Conservation (phyloP, 2,113 vertebrate genomes). For the Equus quagga region DNA sequence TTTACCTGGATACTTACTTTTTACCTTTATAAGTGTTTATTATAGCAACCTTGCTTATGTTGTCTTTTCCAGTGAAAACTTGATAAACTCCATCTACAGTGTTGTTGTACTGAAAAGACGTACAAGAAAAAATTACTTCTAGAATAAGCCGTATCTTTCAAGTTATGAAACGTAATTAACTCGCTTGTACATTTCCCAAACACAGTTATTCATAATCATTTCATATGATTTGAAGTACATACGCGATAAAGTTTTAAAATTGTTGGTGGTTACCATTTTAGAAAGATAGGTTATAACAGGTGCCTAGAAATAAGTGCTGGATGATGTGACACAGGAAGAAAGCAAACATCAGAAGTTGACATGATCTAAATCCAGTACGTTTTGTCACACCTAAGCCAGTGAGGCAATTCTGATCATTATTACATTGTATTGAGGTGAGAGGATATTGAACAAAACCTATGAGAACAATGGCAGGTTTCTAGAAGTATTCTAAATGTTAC, state of each 20-base stretch:
- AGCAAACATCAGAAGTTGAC: neutral
- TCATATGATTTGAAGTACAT: neutral
- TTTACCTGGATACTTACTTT: constrained; percentile 85
- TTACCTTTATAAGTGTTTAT: constrained; percentile 91
- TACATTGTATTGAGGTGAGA: neutral
- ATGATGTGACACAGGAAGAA: neutral
- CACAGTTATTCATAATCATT: neutral
- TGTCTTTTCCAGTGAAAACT: constrained; percentile 91
- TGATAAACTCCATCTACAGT: constrained; percentile 92
- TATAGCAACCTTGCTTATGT: constrained; percentile 90
- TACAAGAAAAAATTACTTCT: constrained; percentile 53
- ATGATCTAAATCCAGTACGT: neutral
- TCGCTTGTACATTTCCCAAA: neutral
- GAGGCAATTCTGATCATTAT: neutral
- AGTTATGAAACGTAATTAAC: neutral
- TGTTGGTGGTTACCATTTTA: neutral
- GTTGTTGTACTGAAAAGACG: constrained; percentile 92
- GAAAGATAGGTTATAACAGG: neutral
- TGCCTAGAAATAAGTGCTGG: neutral
- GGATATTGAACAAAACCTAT: neutral
- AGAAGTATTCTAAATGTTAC: neutral
- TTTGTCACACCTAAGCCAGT: neutral
- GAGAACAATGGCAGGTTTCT: neutral
- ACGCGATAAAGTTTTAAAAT: neutral
- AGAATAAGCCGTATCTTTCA: neutral